Percentiles rank a stretch among this genome's conserved stretches.
These are phyloP conservation scores for Neofelis nebulosa DNA, from an alignment of 2,113 vertebrate genomes.

Conservation along the genomic window DNA sequence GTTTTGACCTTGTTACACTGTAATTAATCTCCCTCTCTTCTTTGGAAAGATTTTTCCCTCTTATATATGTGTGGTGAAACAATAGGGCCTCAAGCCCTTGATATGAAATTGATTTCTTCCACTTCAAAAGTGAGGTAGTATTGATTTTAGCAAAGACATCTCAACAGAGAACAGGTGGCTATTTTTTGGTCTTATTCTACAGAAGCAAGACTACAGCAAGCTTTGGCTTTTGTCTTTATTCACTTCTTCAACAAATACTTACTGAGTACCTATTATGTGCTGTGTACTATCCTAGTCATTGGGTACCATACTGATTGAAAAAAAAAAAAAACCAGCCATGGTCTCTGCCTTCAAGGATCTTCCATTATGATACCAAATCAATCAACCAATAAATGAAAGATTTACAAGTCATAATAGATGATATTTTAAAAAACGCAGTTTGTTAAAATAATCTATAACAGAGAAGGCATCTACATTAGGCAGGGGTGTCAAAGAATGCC, in stretches of 20 bases:
- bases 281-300: background rate
- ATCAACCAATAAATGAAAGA: background rate
- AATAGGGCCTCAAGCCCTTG: background rate
- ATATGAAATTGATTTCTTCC: background rate
- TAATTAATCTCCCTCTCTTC: background rate
- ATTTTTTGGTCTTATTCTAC: background rate
- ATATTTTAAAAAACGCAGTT: background rate
- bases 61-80: background rate
- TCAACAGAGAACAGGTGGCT: background rate
- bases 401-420: background rate
- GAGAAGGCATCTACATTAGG: background rate
- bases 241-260: background rate
- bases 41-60: background rate
- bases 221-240: background rate
- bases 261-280: background rate
- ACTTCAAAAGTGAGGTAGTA: background rate
- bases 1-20: background rate
- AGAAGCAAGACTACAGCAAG: background rate
- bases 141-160: slow-evolving; percentile 6
- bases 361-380: background rate
- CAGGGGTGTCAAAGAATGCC: background rate
- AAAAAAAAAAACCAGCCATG: background rate
- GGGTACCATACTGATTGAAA: background rate
- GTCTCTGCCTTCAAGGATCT: background rate
- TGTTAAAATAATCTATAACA: background rate